These are phyloP conservation scores for Sturnira hondurensis DNA, from an alignment of 2,113 vertebrate genomes.

Conservation along the genomic window DNA sequence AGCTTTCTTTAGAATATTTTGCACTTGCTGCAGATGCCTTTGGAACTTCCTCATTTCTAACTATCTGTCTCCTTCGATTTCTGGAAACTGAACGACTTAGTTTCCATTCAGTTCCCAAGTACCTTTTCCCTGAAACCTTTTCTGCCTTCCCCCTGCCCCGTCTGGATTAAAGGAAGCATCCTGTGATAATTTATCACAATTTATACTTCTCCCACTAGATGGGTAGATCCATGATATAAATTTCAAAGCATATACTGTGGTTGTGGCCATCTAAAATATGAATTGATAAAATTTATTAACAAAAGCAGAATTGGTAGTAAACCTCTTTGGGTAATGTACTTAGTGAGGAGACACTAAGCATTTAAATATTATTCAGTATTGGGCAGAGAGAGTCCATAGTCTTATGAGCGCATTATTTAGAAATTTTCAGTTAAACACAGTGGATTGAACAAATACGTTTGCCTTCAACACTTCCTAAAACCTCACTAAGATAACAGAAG, in stretches of 20 bases:
- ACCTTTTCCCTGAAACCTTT: not conserved
- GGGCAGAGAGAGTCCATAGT: not conserved
- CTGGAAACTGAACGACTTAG: not conserved
- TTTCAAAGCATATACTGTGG: not conserved
- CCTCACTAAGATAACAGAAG: not conserved
- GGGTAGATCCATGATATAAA: not conserved
- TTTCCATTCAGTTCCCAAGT: not conserved
- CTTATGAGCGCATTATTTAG: slow-evolving; percentile 11
- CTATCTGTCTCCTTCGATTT: not conserved
- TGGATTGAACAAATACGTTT: not conserved
- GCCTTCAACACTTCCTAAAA: not conserved
- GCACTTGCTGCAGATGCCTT: no score
- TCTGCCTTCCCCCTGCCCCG: not conserved
- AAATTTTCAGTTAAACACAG: not conserved
- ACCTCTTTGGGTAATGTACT: not conserved
- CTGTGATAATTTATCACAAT: not conserved
- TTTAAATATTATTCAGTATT: not conserved
- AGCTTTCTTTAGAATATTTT: no score
- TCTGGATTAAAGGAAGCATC: not conserved
- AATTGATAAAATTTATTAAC: not conserved
- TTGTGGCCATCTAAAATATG: not conserved
- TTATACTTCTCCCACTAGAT: not conserved
- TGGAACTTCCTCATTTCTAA: no score
- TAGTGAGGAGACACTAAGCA: not conserved
- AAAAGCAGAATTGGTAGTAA: not conserved